These are phyloP conservation scores for Neogale vison DNA, from an alignment of 2,113 vertebrate genomes.

Conservation along the genomic window DNA sequence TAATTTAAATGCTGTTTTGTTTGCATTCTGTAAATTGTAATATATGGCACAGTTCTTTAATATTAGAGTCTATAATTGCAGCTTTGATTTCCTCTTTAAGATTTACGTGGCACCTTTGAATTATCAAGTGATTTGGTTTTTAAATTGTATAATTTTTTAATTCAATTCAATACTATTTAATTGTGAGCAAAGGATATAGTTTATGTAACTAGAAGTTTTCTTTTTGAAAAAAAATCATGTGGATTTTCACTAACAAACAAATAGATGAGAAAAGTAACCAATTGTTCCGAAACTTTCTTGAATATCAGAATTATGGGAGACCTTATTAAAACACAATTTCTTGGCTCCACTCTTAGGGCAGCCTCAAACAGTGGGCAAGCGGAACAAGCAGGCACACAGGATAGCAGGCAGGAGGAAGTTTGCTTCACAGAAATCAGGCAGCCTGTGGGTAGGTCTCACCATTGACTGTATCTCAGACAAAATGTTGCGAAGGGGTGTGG, in stretches of 20 bases:
- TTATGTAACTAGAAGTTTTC: background rate
- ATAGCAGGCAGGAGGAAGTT: background rate
- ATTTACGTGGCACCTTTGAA: background rate
- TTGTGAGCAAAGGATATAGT: background rate
- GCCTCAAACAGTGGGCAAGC: rapidly evolving
- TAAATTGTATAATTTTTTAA: background rate
- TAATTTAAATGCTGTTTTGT: background rate
- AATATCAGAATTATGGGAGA: background rate
- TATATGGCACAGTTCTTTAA: background rate
- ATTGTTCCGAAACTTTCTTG: background rate
- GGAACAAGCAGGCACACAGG: background rate
- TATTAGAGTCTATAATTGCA: background rate
- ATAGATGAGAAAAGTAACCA: background rate
- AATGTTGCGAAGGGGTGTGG: background rate
- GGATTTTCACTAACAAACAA: background rate
- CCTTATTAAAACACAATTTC: background rate
- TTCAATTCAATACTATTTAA: background rate
- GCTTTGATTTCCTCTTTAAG: background rate
- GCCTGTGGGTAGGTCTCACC: background rate
- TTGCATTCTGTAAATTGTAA: background rate
- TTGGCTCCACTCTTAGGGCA: background rate
- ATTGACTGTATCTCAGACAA: background rate
- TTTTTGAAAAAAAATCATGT: background rate
- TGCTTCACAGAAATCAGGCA: background rate
- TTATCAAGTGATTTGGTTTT: background rate